Evolutionary conservation across 2,888 invertebrate genomes (phyloP).

Genomic region (Dione juno): DNA sequence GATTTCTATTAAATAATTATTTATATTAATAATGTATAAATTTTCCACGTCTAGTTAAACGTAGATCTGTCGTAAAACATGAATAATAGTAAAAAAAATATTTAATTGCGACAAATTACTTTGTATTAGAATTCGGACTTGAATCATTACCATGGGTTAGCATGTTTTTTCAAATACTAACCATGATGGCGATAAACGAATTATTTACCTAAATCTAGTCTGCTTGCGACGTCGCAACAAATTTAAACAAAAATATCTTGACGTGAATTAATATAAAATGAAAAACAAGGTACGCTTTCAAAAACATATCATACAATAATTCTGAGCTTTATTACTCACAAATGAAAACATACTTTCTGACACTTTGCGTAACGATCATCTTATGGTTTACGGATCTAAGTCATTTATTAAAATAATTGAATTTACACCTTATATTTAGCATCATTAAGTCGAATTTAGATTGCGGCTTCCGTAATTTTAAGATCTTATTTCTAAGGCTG

Average conservation of each 20-base stretch:
- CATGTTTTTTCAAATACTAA: not conserved
- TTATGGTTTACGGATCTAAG: conserved; percentile 6
- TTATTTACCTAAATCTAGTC: conserved; percentile 17
- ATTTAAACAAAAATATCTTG: conserved; percentile 25
- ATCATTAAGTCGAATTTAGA: conserved; percentile 47
- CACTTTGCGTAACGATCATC: conserved; percentile 35
- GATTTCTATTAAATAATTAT: no score
- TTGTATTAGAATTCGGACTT: no score
- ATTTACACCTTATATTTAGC: conserved; percentile 42
- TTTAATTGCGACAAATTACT: no score
- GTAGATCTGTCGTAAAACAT: no score
- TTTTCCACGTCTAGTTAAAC: no score
- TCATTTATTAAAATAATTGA: conserved; percentile 26
- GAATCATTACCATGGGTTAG: not conserved
- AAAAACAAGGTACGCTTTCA: conserved; percentile 25
- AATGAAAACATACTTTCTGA: conserved; percentile 53
- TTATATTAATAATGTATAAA: no score
- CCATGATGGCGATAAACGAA: conserved; percentile 1
- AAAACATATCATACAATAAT: conserved; percentile 45
- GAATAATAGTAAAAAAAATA: no score
- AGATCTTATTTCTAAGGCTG: conserved; percentile 42
- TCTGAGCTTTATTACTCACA: conserved; percentile 50
- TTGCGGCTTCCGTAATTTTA: conserved; percentile 42
- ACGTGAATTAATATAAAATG: conserved; percentile 25
- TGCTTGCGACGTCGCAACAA: conserved; percentile 4